Percentiles rank a stretch among this genome's conserved stretches.
These are phyloP conservation scores for Drosophila lutescens DNA, from an alignment of 2,888 invertebrate genomes.

Conservation along the genomic window DNA sequence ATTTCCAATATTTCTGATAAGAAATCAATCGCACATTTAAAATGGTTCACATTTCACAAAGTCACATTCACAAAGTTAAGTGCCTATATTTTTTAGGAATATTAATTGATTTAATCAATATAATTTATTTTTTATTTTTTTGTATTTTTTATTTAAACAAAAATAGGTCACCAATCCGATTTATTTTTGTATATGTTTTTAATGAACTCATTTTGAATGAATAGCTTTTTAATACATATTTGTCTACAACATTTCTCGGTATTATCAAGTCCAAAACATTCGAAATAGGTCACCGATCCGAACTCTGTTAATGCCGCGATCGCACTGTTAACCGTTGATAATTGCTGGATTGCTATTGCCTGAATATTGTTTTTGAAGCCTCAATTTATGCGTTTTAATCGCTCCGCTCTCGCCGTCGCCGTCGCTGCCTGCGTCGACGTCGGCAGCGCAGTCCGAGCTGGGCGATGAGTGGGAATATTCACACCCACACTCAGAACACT, in stretches of 20 bases:
- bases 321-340: constrained; percentile 65
- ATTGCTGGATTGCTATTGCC: constrained; percentile 54
- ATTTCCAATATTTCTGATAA: not conserved
- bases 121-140: too few relatives aligned
- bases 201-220: not conserved
- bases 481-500: constrained; percentile 36
- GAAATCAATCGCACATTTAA: too few relatives aligned
- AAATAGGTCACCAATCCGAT: too few relatives aligned
- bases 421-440: constrained; percentile 4
- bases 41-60: not conserved
- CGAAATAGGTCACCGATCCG: constrained; percentile 1
- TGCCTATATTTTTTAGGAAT: too few relatives aligned
- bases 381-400: constrained; percentile 49
- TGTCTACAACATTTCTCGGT: not conserved
- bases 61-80: not conserved
- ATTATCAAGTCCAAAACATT: not conserved
- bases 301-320: constrained; percentile 20
- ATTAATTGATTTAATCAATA: too few relatives aligned
- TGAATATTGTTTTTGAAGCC: constrained; percentile 63
- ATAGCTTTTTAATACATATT: not conserved
- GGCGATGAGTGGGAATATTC: constrained; percentile 15
- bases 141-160: not conserved
- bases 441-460: constrained; percentile 3
- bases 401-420: constrained; percentile 17
- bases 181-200: not conserved